A percentile compares a stretch with the other conserved stretches of the same genome.
These are phyloP conservation scores for Meloidogyne floridensis DNA, from an alignment of 1,140 invertebrate species.

Conservation along the genomic window DNA sequence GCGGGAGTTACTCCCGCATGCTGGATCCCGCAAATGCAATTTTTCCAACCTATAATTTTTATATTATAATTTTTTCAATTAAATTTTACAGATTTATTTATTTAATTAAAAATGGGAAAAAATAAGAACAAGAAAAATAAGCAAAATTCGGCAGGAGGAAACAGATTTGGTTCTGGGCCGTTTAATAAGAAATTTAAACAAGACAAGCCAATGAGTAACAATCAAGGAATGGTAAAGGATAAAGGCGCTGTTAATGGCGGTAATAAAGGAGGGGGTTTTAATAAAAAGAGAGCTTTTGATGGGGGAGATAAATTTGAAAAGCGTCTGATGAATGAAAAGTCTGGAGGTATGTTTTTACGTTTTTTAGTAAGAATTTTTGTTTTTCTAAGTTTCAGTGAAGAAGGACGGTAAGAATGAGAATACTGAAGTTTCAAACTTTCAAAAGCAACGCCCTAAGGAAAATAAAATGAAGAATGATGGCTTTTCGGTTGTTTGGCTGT, in stretches of 20 bases:
- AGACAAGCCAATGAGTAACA: not conserved
- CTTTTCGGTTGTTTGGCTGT: not conserved
- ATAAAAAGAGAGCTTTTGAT: not conserved
- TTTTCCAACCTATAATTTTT: too few relatives aligned
- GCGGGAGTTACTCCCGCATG: too few relatives aligned
- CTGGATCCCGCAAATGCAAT: too few relatives aligned
- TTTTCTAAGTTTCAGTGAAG: conserved; percentile 25
- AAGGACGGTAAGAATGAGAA: not conserved
- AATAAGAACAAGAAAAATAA: too few relatives aligned
- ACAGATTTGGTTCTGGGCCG: not conserved
- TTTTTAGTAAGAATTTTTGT: not conserved
- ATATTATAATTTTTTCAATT: too few relatives aligned
- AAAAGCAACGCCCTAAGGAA: conserved; percentile 6
- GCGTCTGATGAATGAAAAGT: not conserved
- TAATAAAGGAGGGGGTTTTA: not conserved
- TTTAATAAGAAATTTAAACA: not conserved
- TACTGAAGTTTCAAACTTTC: not conserved
- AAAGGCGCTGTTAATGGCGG: not conserved
- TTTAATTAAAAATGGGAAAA: too few relatives aligned
- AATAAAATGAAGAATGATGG: conserved; percentile 17
- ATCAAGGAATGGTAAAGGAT: not conserved
- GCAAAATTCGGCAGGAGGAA: too few relatives aligned
- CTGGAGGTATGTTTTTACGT: not conserved
- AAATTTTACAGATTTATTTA: too few relatives aligned
- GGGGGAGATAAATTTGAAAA: not conserved